Conservation (phyloP, 2,888 invertebrate species). For the Nycteola revayana region DNA sequence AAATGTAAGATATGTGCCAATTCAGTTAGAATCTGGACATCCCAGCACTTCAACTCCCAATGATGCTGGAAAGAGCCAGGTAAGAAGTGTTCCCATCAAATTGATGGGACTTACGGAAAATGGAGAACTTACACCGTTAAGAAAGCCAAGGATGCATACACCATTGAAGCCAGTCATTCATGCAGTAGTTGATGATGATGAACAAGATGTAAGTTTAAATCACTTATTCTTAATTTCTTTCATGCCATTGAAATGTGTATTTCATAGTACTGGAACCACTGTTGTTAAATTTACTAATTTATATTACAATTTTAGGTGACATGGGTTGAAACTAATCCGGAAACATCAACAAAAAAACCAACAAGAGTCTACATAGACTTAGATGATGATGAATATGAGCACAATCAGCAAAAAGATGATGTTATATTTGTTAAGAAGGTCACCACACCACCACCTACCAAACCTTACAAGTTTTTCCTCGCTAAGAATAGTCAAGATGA, state of each 20-base stretch:
- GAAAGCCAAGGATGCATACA: slow-evolving; percentile 56
- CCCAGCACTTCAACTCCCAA: slow-evolving; percentile 75
- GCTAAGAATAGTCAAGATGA: slow-evolving; percentile 36
- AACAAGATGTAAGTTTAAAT: slow-evolving; percentile 53
- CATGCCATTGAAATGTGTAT: no score
- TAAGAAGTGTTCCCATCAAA: slow-evolving; percentile 52
- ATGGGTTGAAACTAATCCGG: slow-evolving; percentile 52
- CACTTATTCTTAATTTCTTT: no score
- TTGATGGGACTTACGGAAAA: slow-evolving; percentile 50
- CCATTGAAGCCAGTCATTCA: slow-evolving; percentile 54
- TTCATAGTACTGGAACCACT: no score
- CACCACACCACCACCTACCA: slow-evolving; percentile 44
- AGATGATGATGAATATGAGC: slow-evolving; percentile 49
- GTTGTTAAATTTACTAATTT: no score
- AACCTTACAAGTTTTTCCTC: slow-evolving; percentile 55
- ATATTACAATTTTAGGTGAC: slow-evolving; percentile 51
- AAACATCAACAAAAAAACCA: slow-evolving; percentile 42
- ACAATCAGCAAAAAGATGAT: slow-evolving; percentile 53
- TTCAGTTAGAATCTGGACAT: slow-evolving; percentile 58
- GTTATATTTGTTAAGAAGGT: slow-evolving; percentile 68
- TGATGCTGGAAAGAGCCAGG: slow-evolving; percentile 40
- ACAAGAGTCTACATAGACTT: slow-evolving; percentile 59
- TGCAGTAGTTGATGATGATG: slow-evolving; percentile 59
- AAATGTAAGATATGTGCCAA: slow-evolving; percentile 68
- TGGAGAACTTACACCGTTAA: slow-evolving; percentile 44